Base-by-base conservation (phyloP, 1,140 invertebrate genomes). In the Drosophila pruinosa region DNA sequence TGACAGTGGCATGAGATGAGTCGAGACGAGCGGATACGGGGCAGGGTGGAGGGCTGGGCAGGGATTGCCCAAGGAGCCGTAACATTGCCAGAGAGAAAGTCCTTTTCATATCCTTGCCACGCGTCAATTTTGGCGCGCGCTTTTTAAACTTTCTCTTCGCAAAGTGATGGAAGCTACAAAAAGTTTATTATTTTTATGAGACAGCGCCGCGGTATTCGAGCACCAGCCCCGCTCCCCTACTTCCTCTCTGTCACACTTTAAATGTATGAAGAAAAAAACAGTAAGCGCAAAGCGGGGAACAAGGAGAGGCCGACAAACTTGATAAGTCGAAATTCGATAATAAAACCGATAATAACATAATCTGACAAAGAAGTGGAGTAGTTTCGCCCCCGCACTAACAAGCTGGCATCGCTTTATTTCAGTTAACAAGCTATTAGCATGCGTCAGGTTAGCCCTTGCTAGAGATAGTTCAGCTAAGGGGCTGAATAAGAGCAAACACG, bases 301-400 rank as follows among this genome's bases (percentile, higher is more conserved):
- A 22, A n/a, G 0, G 24, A 4, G 24, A 6, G 38, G 4, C 24
- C 4, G n/a, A 1, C 43, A 8, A 36, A 8, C 39, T 56, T 6
- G 64, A 45, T 28, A 58, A 31, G 56, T 26, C 34, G 45, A 64
- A 19, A 53, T 28, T 59, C 64, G 82, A 85, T 86, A 85, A 74
- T 85, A 86, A 85, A 57, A 77, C 77, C 82, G 81, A 85, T 86
- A 85, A 85, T 85, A 85, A 81, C 81, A 86, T 85, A 85, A 85
- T 85, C 81, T 71, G 70, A 58, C 61, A 59, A 45, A 8, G n/a
- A 21, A 19, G 17, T 24, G 0, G n/a, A 52, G 34, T 67, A 56
- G 53, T 72, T 72, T 19, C 15, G 14, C 38, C 12, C 36, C 21
- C 4, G 43, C 43, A 50, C 50, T 71, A 71, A 71, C 62, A 62